Conservation (phyloP, 2,797 vertebrate genomes). For the Sphaeramia orbicularis region DNA sequence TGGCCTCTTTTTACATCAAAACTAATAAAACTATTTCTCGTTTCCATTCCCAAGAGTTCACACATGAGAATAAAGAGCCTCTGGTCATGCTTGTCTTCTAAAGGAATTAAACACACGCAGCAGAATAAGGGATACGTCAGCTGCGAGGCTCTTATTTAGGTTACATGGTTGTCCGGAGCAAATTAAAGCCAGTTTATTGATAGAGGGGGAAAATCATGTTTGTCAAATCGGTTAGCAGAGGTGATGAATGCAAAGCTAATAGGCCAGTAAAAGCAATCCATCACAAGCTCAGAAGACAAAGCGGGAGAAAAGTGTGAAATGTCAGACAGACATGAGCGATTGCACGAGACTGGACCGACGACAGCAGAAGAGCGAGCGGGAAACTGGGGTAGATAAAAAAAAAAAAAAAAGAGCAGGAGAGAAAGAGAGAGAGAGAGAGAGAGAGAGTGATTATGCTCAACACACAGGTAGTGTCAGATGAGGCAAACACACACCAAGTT, state of each 20-base stretch:
- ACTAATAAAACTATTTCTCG: conserved; percentile 27
- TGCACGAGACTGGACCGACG: conserved; percentile 12
- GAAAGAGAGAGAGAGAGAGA: background rate
- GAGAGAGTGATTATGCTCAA: conserved; percentile 27
- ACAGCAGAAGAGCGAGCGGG: conserved; percentile 23
- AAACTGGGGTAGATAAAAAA: conserved; percentile 21
- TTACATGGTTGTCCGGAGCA: conserved; percentile 11
- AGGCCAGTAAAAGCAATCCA: conserved; percentile 53
- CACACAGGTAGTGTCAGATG: conserved; percentile 48
- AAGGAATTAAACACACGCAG: conserved; percentile 19
- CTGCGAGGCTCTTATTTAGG: conserved; percentile 3
- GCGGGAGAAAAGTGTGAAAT: conserved; percentile 4
- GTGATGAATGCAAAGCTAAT: conserved; percentile 62
- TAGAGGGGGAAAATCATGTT: conserved; percentile 12
- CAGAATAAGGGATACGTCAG: background rate
- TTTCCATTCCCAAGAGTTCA: conserved; percentile 15
- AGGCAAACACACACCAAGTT: conserved; percentile 54
- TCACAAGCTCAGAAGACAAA: conserved; percentile 51
- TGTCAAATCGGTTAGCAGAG: conserved; percentile 42
- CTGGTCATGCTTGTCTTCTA: conserved; percentile 15
- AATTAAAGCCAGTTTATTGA: conserved; percentile 35
- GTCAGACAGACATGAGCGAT: conserved; percentile 48
- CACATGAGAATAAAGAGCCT: conserved; percentile 17
- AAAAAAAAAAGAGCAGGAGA: background rate
- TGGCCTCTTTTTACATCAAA: conserved; percentile 46